phyloP scores from a whole-genome alignment of 2,888 invertebrate species.

The Parelbella ahira region DNA sequence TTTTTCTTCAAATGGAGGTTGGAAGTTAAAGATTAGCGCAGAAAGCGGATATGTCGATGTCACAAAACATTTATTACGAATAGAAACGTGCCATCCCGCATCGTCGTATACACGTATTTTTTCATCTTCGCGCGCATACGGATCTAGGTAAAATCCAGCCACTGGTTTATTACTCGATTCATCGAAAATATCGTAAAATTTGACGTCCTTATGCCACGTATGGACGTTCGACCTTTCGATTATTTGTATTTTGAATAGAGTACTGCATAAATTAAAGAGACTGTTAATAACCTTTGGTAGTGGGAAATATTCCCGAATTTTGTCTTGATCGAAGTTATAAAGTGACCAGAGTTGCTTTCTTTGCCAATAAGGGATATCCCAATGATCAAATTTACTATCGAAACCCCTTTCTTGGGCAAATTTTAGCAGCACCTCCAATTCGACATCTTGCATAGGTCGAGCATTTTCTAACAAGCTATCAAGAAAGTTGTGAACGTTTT shows the following conservation, averaged over 20 bases:
- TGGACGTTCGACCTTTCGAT: conserved; percentile 83
- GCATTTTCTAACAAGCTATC: conserved; percentile 84
- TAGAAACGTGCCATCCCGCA: conserved; percentile 89
- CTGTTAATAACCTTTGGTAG: conserved; percentile 89
- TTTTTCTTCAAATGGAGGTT: conserved; percentile 81
- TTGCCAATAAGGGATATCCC: conserved; percentile 94
- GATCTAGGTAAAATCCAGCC: conserved; percentile 93
- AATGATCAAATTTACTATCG: conserved; percentile 84
- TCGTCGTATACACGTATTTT: conserved; percentile 82
- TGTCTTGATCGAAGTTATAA: conserved; percentile 85
- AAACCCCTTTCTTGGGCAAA: conserved; percentile 89
- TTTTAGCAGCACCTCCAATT: conserved; percentile 84
- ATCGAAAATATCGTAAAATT: conserved; percentile 90
- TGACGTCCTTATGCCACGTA: conserved; percentile 93
- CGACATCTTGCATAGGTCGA: conserved; percentile 86
- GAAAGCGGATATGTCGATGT: conserved; percentile 86
- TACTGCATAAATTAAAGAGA: conserved; percentile 87
- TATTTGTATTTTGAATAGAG: conserved; percentile 89
- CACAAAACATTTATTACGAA: conserved; percentile 85
- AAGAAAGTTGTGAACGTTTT: conserved; percentile 86
- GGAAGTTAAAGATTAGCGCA: conserved; percentile 92
- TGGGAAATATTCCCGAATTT: conserved; percentile 90
- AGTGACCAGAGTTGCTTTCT: conserved; percentile 85
- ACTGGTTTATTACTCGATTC: conserved; percentile 82
- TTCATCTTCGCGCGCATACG: conserved; percentile 84